Base-by-base conservation (phyloP, 1,140 invertebrate species). In the Tribolium castaneum region DNA sequence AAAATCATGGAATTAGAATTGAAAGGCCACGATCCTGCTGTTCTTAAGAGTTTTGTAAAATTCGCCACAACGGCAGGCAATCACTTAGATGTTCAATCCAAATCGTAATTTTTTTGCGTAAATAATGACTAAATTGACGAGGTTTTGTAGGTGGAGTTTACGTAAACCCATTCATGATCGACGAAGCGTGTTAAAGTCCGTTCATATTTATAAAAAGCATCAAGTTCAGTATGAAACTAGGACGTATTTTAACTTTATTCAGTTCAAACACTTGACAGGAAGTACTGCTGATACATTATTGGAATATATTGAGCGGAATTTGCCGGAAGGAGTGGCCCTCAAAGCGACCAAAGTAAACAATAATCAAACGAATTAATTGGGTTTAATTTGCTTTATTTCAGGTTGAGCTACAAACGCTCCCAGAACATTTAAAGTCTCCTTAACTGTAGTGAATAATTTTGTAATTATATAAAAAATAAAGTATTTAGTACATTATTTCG, bases 321-420 rank as follows among this genome's bases (percentile, higher is more conserved):
- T 99, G 78, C 98, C 98, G 0, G 98, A 99, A 91, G 98, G 98
- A 73, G 95, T 99, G 59, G 95, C 95, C 13, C 92, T 99, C 88
- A 98, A 98, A 91, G 94, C 98, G 3, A 96, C 96, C 9, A 97
- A 94, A 90, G 93, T 94, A 82, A 54, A 35, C 78, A 76, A 6
- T 52, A 22, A 51, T 73, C 10, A 6, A 35, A 80, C 62, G 62
- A 75, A 35, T 75, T 19, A 59, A 16, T 13, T 39, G 5, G 25
- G 25, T 74, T 19, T 79, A 22, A 66, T 72, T 52, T 80, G 80
- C 70, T 79, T 72, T 39, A 45, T 86, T 84, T 7, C 76, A 88
- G 87, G 76, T 91, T 56, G 92, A 93, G 86, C 87, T 92, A 66
- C 89, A 90, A 79, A 85, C 85, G 80, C 51, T 91, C 14, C 90